Percentiles rank a stretch among this genome's conserved stretches.
Conservation (phyloP, 2,888 invertebrate genomes). For the Iphiclides podalirius region DNA sequence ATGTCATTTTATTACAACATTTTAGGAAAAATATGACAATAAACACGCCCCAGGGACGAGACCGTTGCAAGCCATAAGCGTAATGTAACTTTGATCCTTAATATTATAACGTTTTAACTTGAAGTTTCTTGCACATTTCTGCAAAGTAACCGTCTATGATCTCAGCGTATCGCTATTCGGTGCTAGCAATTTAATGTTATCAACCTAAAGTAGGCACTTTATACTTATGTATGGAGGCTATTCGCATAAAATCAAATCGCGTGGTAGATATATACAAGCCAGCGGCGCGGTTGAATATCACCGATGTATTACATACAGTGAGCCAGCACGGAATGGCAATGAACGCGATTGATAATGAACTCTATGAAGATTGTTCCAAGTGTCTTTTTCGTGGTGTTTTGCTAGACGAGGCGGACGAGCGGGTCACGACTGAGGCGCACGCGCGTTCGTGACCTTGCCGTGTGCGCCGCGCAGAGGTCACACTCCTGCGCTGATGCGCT, state of each 20-base stretch:
- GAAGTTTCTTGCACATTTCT: conserved; percentile 34
- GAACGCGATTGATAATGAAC: conserved; percentile 55
- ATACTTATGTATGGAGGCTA: conserved; percentile 31
- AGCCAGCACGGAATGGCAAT: conserved; percentile 43
- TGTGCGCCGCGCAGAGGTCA: conserved; percentile 73
- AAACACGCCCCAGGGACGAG: background rate
- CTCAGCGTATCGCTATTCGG: conserved; percentile 58
- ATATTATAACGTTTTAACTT: conserved; percentile 11
- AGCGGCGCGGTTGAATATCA: conserved; percentile 31
- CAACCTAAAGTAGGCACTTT: conserved; percentile 33
- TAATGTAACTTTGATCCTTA: background rate
- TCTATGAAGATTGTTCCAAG: conserved; percentile 53
- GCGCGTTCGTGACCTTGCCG: conserved; percentile 80
- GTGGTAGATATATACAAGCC: conserved; percentile 43
- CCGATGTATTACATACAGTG: conserved; percentile 52
- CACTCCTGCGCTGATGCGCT: conserved; percentile 69
- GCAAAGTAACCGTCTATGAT: conserved; percentile 54
- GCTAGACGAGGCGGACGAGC: conserved; percentile 60
- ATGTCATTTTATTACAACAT: background rate
- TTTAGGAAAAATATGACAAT: background rate
- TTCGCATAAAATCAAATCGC: conserved; percentile 46
- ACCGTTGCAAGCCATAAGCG: background rate
- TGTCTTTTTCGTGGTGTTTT: conserved; percentile 53
- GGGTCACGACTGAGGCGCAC: conserved; percentile 77
- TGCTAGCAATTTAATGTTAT: conserved; percentile 37